These are phyloP conservation scores for Magallana angulata DNA, from an alignment of 1,140 invertebrate species.

Conservation along the genomic window DNA sequence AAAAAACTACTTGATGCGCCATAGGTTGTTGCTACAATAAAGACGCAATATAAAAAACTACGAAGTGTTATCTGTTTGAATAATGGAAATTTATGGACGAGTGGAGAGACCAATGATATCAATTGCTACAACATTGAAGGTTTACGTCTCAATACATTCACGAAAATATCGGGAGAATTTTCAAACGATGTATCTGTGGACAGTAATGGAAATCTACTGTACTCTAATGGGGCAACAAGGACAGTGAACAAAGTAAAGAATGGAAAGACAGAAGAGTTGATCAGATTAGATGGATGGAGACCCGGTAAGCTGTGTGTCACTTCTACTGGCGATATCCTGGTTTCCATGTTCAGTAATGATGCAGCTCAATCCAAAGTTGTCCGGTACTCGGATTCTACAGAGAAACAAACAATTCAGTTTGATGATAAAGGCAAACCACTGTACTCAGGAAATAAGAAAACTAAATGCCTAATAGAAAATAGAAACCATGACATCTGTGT, in stretches of 20 bases:
- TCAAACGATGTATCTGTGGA: not conserved
- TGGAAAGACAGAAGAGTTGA: not conserved
- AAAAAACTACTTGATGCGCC: not conserved
- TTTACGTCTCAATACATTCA: not conserved
- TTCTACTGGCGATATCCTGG: not conserved
- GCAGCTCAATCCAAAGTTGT: not conserved
- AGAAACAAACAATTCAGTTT: not conserved
- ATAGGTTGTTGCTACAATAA: not conserved
- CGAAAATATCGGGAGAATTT: not conserved
- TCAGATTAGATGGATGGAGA: not conserved
- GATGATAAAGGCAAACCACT: not conserved
- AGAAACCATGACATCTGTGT: not conserved
- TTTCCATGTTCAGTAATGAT: not conserved
- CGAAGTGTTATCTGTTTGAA: not conserved
- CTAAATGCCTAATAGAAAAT: not conserved
- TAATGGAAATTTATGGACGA: not conserved
- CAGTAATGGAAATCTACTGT: not conserved
- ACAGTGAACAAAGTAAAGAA: not conserved
- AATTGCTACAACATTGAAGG: not conserved
- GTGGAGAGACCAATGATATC: not conserved
- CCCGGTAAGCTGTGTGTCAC: not conserved
- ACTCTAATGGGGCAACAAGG: not conserved
- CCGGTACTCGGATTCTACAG: not conserved
- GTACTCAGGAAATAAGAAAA: not conserved
- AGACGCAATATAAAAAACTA: not conserved